phyloP scores from a whole-genome alignment of 2,113 vertebrate species.

The Odontophorus gujanensis region DNA sequence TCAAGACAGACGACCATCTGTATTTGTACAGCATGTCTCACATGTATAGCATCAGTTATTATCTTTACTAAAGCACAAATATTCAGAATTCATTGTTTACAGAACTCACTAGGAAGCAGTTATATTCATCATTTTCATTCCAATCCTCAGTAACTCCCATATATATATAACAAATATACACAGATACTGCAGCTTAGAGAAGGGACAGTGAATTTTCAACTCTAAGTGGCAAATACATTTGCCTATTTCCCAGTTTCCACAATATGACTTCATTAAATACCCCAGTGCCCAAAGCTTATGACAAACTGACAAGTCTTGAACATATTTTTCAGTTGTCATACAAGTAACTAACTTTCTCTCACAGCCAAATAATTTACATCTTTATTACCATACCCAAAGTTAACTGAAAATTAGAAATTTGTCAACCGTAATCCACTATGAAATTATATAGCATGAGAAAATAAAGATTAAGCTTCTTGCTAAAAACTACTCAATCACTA shows the following conservation, averaged over 20 bases:
- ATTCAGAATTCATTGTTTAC: neutral
- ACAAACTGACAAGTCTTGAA: neutral
- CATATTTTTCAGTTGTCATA: neutral
- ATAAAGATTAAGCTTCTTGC: neutral
- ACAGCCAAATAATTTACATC: neutral
- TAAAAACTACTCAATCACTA: neutral
- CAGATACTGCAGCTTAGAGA: neutral
- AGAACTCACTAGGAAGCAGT: neutral
- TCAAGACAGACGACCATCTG: neutral
- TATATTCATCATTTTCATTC: neutral
- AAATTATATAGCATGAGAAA: neutral
- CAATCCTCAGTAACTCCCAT: neutral
- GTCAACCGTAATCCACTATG: neutral
- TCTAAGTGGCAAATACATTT: neutral
- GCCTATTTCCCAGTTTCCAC: neutral
- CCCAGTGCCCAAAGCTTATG: neutral
- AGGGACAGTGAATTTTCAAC: neutral
- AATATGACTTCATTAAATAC: neutral
- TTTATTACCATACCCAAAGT: neutral
- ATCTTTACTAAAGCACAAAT: neutral
- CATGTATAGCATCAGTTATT: neutral
- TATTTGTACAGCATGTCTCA: neutral
- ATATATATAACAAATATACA: neutral
- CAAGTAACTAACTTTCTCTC: neutral
- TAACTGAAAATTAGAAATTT: neutral